Base-by-base conservation (phyloP, 2,113 vertebrate genomes). In the Rhynchomys soricoides region DNA sequence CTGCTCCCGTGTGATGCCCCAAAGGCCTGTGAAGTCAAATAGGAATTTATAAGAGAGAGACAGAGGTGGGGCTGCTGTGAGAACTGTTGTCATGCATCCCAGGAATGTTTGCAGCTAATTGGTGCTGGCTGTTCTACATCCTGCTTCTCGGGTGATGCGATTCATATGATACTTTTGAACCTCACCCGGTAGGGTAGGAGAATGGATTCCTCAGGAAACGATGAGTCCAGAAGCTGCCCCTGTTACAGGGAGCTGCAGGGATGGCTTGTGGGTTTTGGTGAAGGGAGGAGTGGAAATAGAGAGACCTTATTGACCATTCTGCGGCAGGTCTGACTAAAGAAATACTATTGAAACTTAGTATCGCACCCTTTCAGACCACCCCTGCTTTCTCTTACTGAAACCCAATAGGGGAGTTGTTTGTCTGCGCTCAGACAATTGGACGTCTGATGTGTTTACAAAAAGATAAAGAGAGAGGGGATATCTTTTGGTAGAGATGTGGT, bases 331-430 rank as follows among this genome's bases (percentile, higher is more conserved):
- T 50, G 29, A 24, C 82, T 34, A 40, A 79, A n/a, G 52, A 89
- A 45, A 82, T 59, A 62, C 87, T 71, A 85, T 45, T 94, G 73
- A 79, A 86, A 89, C 55, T 74, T 90, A 78, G 48, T 12, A 77
- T 64, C 7, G 17, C 79, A 55, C 71, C 79, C 79, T 64, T 4
- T 70, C 29, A 59, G 57, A 88, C 77, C 26, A 3, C 7, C 45
- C 7, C 55, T 73, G 21, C 15, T 43, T 91, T 75, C 40, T 66
- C 79, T 45, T 87, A 40, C 86, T 31, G 68, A 86, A 64, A 78
- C 85, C 85, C 19, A 1, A 89, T 90, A 52, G 68, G 71, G 71
- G 95, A 83, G 19, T 34, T 78, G 48, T 62, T 81, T 68, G 9
- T 91, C 70, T 81, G 79, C 88, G 57, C 74, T 73, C 2, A 71